phyloP scores from a whole-genome alignment of 2,113 vertebrate species.

The Xenopus laevis region DNA sequence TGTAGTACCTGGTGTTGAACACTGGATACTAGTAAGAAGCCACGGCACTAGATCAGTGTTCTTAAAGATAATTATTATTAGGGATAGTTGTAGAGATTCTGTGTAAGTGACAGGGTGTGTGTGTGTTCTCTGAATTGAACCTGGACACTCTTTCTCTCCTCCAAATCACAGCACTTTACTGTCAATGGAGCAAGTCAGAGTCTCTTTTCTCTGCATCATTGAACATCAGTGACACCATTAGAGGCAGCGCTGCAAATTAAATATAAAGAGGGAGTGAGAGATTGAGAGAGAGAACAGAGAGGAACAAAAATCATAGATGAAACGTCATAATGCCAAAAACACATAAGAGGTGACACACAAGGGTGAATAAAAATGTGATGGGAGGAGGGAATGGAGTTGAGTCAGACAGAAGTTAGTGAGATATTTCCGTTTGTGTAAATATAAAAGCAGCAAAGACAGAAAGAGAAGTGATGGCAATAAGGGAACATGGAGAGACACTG shows the following conservation, averaged over 20 bases:
- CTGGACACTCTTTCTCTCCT: slow-evolving; percentile 29
- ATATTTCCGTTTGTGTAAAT: not conserved
- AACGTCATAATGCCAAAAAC: not conserved
- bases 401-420: too few species aligned
- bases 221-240: slow-evolving; percentile 40
- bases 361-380: too few species aligned
- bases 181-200: slow-evolving; percentile 43
- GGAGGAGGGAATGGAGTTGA: too few species aligned
- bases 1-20: too few species aligned
- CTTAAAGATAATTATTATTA: too few species aligned
- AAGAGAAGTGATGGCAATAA: not conserved
- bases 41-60: too few species aligned
- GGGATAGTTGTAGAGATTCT: not conserved
- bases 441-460: not conserved
- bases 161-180: slow-evolving; percentile 40
- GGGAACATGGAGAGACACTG: not conserved
- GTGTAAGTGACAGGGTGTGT: slow-evolving; percentile 23
- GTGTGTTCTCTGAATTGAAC: slow-evolving; percentile 28
- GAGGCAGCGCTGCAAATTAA: slow-evolving; percentile 10
- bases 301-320: not conserved
- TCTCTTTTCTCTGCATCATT: slow-evolving; percentile 38
- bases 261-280: not conserved
- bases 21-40: too few species aligned
- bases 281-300: not conserved
- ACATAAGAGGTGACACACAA: not conserved